Evolutionary conservation across 2,113 vertebrate genomes (phyloP).

Genomic region (Amia ocellicauda): DNA sequence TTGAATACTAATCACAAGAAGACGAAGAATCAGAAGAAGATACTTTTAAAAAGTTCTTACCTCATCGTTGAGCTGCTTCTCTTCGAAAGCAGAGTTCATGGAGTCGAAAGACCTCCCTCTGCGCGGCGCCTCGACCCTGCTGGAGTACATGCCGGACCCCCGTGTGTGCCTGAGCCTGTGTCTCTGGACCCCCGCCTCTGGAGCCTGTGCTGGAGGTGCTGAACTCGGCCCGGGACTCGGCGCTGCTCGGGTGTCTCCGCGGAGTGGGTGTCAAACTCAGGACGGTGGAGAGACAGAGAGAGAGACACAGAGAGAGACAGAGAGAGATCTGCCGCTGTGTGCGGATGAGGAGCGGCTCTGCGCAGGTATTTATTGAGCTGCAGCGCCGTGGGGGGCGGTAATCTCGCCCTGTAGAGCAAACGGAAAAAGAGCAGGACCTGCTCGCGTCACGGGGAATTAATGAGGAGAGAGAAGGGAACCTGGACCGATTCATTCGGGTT

Average conservation of each 20-base stretch:
- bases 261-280: too few relatives aligned
- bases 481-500: too few relatives aligned
- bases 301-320: slow-evolving; percentile 10
- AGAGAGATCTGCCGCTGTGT: slow-evolving; percentile 38
- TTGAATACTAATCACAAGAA: too few relatives aligned
- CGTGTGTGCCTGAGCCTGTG: neutral
- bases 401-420: slow-evolving; percentile 58
- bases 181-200: too few relatives aligned
- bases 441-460: slow-evolving; percentile 51
- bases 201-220: too few relatives aligned
- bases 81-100: slow-evolving; percentile 67
- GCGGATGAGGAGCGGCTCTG: slow-evolving; percentile 3
- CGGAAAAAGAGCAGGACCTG: slow-evolving; percentile 53
- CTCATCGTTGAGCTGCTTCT: slow-evolving; percentile 75
- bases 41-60: too few relatives aligned
- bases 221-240: too few relatives aligned
- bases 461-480: slow-evolving; percentile 1
- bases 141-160: slow-evolving; percentile 63
- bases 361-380: too few relatives aligned
- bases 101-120: slow-evolving; percentile 76
- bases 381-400: slow-evolving; percentile 26
- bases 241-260: too few relatives aligned
- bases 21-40: too few relatives aligned
- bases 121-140: slow-evolving; percentile 64
- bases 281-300: slow-evolving; percentile 4